These are phyloP conservation scores for Paraplagusia blochii DNA, from an alignment of 2,113 vertebrate species.

Conservation along the genomic window DNA sequence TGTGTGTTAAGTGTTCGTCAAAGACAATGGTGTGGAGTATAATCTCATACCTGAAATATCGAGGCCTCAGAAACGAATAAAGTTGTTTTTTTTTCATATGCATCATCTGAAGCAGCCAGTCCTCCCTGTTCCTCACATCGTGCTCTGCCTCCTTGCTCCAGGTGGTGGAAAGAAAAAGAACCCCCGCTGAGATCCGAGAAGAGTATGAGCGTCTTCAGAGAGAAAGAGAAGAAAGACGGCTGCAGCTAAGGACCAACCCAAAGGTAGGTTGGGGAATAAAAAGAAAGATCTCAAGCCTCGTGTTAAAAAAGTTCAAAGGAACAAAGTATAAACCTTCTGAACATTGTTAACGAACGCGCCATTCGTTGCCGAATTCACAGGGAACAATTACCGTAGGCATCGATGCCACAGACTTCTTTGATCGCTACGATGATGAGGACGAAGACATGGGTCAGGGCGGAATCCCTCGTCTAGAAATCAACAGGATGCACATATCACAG, in stretches of 20 bases:
- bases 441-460: constrained; percentile 83
- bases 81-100: constrained; percentile 3
- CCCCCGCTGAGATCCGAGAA: constrained; percentile 92
- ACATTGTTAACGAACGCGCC: background rate
- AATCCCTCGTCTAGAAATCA: constrained; percentile 93
- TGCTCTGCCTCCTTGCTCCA: constrained; percentile 50
- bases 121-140: background rate
- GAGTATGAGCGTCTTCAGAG: constrained; percentile 94
- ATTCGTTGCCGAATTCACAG: constrained; percentile 61
- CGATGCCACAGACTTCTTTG: constrained; percentile 97
- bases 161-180: constrained; percentile 94
- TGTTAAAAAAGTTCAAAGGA: background rate
- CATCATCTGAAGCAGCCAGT: constrained; percentile 11
- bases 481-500: constrained; percentile 99
- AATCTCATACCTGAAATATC: background rate
- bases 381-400: constrained; percentile 95
- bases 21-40: background rate
- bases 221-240: constrained; percentile 89
- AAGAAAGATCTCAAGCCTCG: background rate
- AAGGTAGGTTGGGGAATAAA: constrained; percentile 77
- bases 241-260: constrained; percentile 96
- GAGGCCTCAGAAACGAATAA: background rate
- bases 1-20: background rate
- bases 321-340: background rate
- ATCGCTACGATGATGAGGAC: constrained; percentile 93